A percentile compares a stretch with the other conserved stretches of the same genome.
phyloP scores from a whole-genome alignment of 2,113 vertebrate genomes.

The Cryptomyrus ogoouensis region DNA sequence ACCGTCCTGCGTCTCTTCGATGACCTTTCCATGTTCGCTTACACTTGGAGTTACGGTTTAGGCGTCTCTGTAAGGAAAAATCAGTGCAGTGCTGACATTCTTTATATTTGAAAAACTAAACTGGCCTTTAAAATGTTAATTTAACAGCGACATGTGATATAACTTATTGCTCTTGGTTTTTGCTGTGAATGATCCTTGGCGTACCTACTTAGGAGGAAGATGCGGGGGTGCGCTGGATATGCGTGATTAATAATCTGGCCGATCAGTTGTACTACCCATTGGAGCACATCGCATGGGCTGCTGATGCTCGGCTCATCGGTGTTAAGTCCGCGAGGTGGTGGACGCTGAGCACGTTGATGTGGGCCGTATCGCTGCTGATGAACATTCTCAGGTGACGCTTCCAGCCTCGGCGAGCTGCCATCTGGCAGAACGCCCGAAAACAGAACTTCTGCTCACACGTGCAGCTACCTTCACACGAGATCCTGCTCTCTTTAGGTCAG shows the following conservation, averaged over 20 bases:
- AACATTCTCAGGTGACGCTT: constrained; percentile 68
- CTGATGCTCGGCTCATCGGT: constrained; percentile 66
- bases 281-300: constrained; percentile 90
- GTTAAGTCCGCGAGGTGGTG: constrained; percentile 74
- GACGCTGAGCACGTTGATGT: constrained; percentile 68
- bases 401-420: not conserved
- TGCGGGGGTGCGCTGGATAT: constrained; percentile 64
- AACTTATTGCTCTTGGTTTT: not conserved
- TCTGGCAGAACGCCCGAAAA: not conserved
- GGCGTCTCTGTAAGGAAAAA: constrained; percentile 66
- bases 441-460: not conserved
- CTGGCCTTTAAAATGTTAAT: not conserved
- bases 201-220: constrained; percentile 70
- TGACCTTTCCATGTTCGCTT: constrained; percentile 75
- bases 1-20: constrained; percentile 84
- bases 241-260: constrained; percentile 73
- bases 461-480: not conserved
- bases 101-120: not conserved
- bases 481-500: constrained; percentile 46
- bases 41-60: constrained; percentile 75
- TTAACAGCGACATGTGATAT: not conserved
- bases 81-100: not conserved
- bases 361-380: constrained; percentile 77
- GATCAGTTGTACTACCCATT: constrained; percentile 96
- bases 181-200: not conserved